These are phyloP conservation scores for Pandemis corylana DNA, from an alignment of 2,888 invertebrate species.

Conservation along the genomic window DNA sequence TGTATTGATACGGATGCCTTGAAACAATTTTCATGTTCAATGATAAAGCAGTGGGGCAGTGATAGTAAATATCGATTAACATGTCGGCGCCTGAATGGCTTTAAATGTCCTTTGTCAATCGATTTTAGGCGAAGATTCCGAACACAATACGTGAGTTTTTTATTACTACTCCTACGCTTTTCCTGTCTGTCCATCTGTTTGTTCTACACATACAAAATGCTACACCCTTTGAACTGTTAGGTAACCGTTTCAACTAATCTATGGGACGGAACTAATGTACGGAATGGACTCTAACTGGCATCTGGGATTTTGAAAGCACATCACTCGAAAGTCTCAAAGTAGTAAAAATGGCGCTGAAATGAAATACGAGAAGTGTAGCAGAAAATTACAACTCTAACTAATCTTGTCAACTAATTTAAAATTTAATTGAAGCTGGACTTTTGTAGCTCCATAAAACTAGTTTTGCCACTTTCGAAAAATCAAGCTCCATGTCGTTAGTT, in stretches of 20 bases:
- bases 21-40: background rate
- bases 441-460: too few relatives aligned
- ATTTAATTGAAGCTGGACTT: too few relatives aligned
- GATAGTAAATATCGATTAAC: background rate
- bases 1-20: background rate
- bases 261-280: background rate
- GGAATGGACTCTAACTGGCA: background rate
- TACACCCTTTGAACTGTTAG: too few relatives aligned
- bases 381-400: too few relatives aligned
- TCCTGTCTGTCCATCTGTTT: background rate
- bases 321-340: too few relatives aligned
- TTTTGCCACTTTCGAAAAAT: too few relatives aligned
- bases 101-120: background rate
- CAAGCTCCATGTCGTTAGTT: background rate
- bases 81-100: background rate
- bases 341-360: too few relatives aligned
- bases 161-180: background rate
- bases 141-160: background rate
- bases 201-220: background rate
- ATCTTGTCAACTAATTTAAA: too few relatives aligned
- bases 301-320: background rate
- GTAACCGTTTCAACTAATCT: background rate
- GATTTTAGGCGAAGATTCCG: background rate
- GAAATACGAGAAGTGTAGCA: too few relatives aligned
- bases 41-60: background rate